Conservation (phyloP, 2,888 invertebrate species). For the Sphaerophoria taeniata region DNA sequence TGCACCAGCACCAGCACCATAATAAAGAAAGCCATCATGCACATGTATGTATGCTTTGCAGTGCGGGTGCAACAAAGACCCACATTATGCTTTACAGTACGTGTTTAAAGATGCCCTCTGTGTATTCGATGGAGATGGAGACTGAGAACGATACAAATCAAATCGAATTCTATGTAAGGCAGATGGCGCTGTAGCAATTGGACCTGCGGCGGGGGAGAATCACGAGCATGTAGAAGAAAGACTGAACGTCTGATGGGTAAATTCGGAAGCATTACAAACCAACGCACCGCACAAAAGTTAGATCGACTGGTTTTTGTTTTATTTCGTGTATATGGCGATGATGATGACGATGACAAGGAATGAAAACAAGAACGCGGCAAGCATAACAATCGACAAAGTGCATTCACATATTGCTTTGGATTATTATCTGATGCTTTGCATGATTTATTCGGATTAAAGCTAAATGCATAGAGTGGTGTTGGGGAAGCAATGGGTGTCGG, state of each 20-base stretch:
- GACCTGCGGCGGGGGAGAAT: conserved; percentile 6
- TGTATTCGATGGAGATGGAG: neutral
- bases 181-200: conserved; percentile 6
- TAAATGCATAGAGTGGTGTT: conserved; percentile 39
- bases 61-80: conserved; percentile 68
- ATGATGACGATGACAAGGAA: conserved; percentile 67
- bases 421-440: conserved; percentile 68
- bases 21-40: neutral
- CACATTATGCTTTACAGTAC: conserved; percentile 54
- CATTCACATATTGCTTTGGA: conserved; percentile 66
- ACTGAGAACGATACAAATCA: conserved; percentile 61
- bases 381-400: conserved; percentile 73
- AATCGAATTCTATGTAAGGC: conserved; percentile 64
- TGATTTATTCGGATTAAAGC: conserved; percentile 70
- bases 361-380: conserved; percentile 70
- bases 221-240: too few species aligned
- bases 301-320: conserved; percentile 48
- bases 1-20: conserved; percentile 17
- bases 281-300: conserved; percentile 56
- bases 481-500: neutral
- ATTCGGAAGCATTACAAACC: neutral
- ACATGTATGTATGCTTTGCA: conserved; percentile 3
- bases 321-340: conserved; percentile 42
- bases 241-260: neutral
- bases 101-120: conserved; percentile 10